These are phyloP conservation scores for Heliconius erato DNA, from an alignment of 2,888 invertebrate genomes.

Conservation along the genomic window DNA sequence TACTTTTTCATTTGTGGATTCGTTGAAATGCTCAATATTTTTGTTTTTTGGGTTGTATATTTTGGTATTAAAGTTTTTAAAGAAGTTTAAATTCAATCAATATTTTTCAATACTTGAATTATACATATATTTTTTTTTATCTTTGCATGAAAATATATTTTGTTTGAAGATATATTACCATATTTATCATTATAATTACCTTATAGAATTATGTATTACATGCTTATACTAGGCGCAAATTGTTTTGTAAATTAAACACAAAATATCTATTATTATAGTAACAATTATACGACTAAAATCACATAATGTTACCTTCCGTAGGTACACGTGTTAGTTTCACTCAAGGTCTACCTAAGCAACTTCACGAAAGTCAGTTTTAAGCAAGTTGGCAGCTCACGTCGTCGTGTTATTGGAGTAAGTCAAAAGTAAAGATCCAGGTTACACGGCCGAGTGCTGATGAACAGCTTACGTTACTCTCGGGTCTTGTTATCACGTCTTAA, in stretches of 20 bases:
- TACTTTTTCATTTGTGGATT: constrained; percentile 5
- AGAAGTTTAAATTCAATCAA: not conserved
- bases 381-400: not conserved
- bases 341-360: not conserved
- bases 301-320: not conserved
- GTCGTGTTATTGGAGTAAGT: constrained; percentile 22
- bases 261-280: not conserved
- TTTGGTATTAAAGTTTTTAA: not conserved
- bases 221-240: not conserved
- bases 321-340: not conserved
- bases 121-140: not conserved
- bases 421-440: constrained; percentile 34
- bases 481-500: constrained; percentile 48
- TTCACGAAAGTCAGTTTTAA: constrained; percentile 11
- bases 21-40: not conserved
- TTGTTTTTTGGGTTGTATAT: not conserved
- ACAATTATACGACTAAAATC: not conserved
- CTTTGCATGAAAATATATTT: not conserved
- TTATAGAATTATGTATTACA: not conserved
- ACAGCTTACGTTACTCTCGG: constrained; percentile 34
- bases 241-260: not conserved
- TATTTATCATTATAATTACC: not conserved
- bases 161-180: not conserved
- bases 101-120: not conserved
- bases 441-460: constrained; percentile 28